These are phyloP conservation scores for Triplophysa bombifrons DNA, from an alignment of 2,797 vertebrate species.

Conservation along the genomic window DNA sequence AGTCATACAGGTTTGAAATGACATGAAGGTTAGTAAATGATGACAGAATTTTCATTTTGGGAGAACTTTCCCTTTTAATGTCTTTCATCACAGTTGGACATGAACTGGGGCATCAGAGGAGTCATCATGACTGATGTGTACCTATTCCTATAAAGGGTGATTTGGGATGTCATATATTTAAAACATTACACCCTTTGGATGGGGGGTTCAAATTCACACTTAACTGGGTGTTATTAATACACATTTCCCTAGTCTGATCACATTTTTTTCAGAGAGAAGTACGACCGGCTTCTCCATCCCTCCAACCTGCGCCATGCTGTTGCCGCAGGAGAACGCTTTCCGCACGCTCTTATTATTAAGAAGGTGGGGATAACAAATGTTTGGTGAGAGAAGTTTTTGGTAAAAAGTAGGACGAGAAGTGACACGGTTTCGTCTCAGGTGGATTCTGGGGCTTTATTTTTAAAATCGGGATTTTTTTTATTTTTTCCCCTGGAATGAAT, in stretches of 20 bases:
- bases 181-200: conserved; percentile 16
- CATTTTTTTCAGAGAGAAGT: conserved; percentile 46
- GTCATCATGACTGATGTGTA: conserved; percentile 16
- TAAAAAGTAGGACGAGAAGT: conserved; percentile 79
- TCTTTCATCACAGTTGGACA: too few relatives aligned
- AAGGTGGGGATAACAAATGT: conserved; percentile 63
- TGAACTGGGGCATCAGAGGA: background rate
- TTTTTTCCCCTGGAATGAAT: conserved; percentile 62
- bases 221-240: conserved; percentile 54
- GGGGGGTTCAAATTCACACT: conserved; percentile 35
- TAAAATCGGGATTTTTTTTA: conserved; percentile 65
- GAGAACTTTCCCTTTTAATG: background rate
- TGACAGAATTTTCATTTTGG: too few relatives aligned
- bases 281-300: conserved; percentile 24
- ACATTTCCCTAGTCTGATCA: conserved; percentile 38
- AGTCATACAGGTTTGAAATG: too few relatives aligned
- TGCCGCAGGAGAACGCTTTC: conserved; percentile 47
- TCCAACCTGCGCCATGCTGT: conserved; percentile 18
- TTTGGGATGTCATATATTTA: conserved; percentile 32
- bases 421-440: conserved; percentile 81
- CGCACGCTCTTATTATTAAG: conserved; percentile 60
- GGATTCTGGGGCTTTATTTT: conserved; percentile 79
- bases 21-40: too few relatives aligned
- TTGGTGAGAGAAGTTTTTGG: conserved; percentile 63
- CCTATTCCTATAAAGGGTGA: conserved; percentile 7